These are phyloP conservation scores for Dryas iulia DNA, from an alignment of 1,140 invertebrate species.

Conservation along the genomic window DNA sequence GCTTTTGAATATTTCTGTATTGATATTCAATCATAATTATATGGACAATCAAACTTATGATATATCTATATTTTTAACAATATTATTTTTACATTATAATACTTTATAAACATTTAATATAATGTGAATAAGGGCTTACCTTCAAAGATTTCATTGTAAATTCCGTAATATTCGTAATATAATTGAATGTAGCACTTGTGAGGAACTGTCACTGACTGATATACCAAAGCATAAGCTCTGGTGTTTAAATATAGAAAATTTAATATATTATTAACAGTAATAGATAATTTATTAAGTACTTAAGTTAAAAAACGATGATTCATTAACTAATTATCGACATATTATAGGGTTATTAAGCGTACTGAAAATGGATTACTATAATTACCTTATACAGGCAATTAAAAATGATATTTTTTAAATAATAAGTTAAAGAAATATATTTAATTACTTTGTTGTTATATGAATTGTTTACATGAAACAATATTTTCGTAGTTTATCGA, in stretches of 20 bases:
- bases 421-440: not conserved
- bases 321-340: not conserved
- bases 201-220: not conserved
- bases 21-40: too few relatives aligned
- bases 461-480: too few relatives aligned
- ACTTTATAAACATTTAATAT: not conserved
- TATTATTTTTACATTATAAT: too few relatives aligned
- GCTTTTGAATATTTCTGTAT: too few relatives aligned
- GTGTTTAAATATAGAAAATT: conserved; percentile 1
- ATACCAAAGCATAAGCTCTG: not conserved
- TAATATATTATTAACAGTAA: not conserved
- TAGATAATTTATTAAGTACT: not conserved
- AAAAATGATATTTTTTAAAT: too few relatives aligned
- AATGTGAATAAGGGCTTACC: not conserved
- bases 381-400: not conserved
- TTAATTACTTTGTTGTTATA: too few relatives aligned
- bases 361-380: not conserved
- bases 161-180: not conserved
- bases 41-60: too few relatives aligned
- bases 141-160: not conserved
- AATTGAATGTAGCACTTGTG: not conserved
- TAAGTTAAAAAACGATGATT: not conserved
- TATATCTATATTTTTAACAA: too few relatives aligned
- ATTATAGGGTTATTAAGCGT: not conserved
- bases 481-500: too few relatives aligned